Evolutionary conservation across 2,888 invertebrate genomes (phyloP), one percentile per base, ranked within the genome.

Genomic region (Leptinotarsa rubiginosa): DNA sequence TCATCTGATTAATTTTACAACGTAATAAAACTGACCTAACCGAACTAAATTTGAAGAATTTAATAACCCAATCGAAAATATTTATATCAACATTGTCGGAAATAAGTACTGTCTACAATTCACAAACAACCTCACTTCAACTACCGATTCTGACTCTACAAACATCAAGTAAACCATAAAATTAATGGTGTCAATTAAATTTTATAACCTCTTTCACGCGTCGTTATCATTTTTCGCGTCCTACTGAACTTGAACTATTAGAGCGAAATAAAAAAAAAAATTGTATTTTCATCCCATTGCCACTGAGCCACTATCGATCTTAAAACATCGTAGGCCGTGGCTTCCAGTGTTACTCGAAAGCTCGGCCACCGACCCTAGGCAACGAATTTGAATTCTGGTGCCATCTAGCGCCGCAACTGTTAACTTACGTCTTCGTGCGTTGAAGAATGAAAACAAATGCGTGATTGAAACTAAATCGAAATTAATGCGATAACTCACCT

Each of bases 401-500:
- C 85, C 86, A 86, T 86, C 86, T 86, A 85, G 83, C 80, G 86
- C 41, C 49, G 50, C 13, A 16, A 50, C 50, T 22, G 22, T 31
- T 20, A 71, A 74, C 31, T 69, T 65, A 22, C 66, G 54, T 65
- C 20, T 64, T 65, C 68, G 59, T 52, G 52, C 41, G 41, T 41
- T 41, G 0, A 41, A 41, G 41, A 41, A 7, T 41, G 41, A 41
- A 41, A 41, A 41, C 41, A 41, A 41, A 41, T 41, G 41, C 41
- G 41, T 41, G 41, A 41, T 41, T 41, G 41, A 41, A 41, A 59
- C 18, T 54, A 47, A 15, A 20, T 56, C 18, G 18, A 66, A 70
- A 22, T 69, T 22, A 31, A 69, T 70, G 25, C n/a, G 7, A 31
- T 50, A 72, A 83, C 85, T 86, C 84, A 92, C 95, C 94, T 91